phyloP scores from a whole-genome alignment of 2,888 invertebrate genomes.

The Cotesia congregata region DNA sequence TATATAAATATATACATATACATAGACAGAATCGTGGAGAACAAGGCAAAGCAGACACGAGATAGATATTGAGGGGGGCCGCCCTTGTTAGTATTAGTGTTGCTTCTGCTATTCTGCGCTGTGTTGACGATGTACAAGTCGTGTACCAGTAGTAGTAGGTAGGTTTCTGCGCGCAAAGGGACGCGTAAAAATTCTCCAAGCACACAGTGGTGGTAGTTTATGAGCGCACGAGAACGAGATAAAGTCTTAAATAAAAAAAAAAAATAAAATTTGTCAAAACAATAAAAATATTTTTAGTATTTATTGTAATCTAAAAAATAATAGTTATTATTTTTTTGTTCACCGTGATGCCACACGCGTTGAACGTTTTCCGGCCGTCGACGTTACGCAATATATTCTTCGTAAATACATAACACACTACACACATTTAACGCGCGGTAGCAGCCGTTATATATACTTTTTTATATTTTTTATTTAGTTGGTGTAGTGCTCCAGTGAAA shows the following conservation, averaged over 20 bases:
- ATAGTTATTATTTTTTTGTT: slow-evolving; percentile 6
- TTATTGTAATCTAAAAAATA: background rate
- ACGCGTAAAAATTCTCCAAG: slow-evolving; percentile 39
- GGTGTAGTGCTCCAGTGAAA: slow-evolving; percentile 47
- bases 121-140: slow-evolving; percentile 8
- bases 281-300: background rate
- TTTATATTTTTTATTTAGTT: background rate
- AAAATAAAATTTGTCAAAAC: background rate
- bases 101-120: slow-evolving; percentile 6
- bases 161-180: slow-evolving; percentile 36
- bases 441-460: background rate
- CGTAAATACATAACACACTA: slow-evolving; percentile 64
- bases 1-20: slow-evolving; percentile 11
- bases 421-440: slow-evolving; percentile 43
- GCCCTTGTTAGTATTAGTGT: slow-evolving; percentile 25
- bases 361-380: slow-evolving; percentile 58
- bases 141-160: background rate
- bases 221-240: slow-evolving; percentile 18
- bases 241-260: slow-evolving; percentile 12
- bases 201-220: background rate
- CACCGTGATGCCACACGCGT: slow-evolving; percentile 40
- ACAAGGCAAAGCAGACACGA: slow-evolving; percentile 23
- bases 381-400: slow-evolving; percentile 65
- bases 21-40: slow-evolving; percentile 19
- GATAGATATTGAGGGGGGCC: slow-evolving; percentile 11